Evolutionary conservation across 2,888 invertebrate genomes (phyloP), one percentile per base, ranked within the genome.

Genomic region (Nomada fabriciana): DNA sequence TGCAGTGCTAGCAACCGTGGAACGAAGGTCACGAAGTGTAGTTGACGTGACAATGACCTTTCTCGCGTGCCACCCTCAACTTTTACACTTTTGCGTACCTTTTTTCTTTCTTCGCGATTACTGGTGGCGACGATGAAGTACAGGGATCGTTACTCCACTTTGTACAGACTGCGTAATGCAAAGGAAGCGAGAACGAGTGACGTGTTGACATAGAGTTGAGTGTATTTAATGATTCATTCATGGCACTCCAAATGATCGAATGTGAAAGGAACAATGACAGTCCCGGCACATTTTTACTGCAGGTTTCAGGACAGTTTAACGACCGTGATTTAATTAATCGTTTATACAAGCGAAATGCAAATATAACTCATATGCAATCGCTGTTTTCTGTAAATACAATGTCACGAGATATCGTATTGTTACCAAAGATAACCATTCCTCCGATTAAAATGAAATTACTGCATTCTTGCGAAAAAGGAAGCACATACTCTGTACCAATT

Each of bases 31-130:
- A 63, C 68, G 70, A 80, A 67, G 82, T 47, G 47, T 74, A 76
- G 74, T 63, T 74, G 55, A 74, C 84, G 82, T 80, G 87, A 84
- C 85, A 90, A 86, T 89, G 90, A 87, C 89, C 89, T 86, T 88
- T 76, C 63, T 36, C 70, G 61, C 50, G 65, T 50, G 25, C 72
- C 70, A 47, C 20, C 61, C 20, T 67, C 9, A 25, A 68, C 25
- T 43, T 50, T 60, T 72, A n/a, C 61, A 13, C 7, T 36, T 42
- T 52, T n/a, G 9, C 20, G n/a, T 11, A 20, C 15, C 1, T 42
- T 42, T 52, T 55, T 57, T 5, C 43, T 23, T 25, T 57, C 67
- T 53, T 20, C 9, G 13, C 18, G 25, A 23, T 47, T 29, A 23
- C 18, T 18, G 23, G 18, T 7, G 13, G 55, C 1, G 50, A 43